Conservation (phyloP, 2,888 invertebrate genomes). For the Sarcophaga caerulescens region DNA sequence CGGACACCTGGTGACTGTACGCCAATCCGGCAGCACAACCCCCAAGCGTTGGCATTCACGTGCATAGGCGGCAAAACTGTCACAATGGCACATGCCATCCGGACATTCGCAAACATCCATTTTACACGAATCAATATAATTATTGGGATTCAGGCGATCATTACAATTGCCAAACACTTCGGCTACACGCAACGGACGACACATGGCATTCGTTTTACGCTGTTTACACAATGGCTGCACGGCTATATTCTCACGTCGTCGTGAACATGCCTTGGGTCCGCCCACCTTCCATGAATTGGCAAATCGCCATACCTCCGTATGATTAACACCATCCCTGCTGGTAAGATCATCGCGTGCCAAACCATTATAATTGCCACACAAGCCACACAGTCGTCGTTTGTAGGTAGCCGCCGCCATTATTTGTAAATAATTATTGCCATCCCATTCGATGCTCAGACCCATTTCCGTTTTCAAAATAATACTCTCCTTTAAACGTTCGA, state of each 20-base stretch:
- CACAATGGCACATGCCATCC: constrained; percentile 91
- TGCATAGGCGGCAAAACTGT: constrained; percentile 93
- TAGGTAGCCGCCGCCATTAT: constrained; percentile 88
- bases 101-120: constrained; percentile 95
- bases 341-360: constrained; percentile 92
- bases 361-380: constrained; percentile 97
- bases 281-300: constrained; percentile 96
- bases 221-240: constrained; percentile 82
- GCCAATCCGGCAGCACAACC: constrained; percentile 88
- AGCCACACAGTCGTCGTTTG: constrained; percentile 91
- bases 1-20: constrained; percentile 86
- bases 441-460: constrained; percentile 94
- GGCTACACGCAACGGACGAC: constrained; percentile 82
- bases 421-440: constrained; percentile 95
- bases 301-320: constrained; percentile 86
- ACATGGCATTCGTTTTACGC: constrained; percentile 82
- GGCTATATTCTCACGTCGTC: constrained; percentile 82
- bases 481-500: constrained; percentile 85
- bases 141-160: constrained; percentile 88
- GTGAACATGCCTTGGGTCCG: constrained; percentile 87
- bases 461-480: constrained; percentile 86
- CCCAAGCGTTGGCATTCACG: constrained; percentile 92
- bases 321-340: constrained; percentile 85
- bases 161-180: constrained; percentile 89
- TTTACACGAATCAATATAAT: constrained; percentile 93